Conservation (phyloP, 2,888 invertebrate genomes). For the Drosophila nr. fundita region DNA sequence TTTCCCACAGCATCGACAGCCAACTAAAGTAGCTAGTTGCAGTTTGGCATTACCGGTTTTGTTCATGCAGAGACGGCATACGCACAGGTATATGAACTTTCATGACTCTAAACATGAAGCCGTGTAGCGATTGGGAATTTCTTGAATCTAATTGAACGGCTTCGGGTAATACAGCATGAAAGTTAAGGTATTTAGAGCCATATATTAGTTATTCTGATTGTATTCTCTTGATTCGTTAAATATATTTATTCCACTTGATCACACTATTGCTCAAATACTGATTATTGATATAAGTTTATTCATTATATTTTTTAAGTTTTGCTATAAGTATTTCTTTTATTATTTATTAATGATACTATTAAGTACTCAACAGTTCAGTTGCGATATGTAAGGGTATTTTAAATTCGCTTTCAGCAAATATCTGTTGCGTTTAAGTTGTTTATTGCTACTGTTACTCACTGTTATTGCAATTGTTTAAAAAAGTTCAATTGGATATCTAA, state of each 20-base stretch:
- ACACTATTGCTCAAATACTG: not conserved
- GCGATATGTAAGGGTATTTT: not conserved
- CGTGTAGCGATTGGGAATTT: conserved; percentile 50
- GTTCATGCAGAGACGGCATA: not conserved
- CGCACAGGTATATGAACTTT: conserved; percentile 14
- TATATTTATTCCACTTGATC: no score
- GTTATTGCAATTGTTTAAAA: not conserved
- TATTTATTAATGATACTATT: not conserved
- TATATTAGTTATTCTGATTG: not conserved
- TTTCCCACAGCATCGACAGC: conserved; percentile 8
- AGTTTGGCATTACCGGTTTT: conserved; percentile 53
- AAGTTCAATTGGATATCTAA: not conserved
- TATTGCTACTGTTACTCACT: not conserved
- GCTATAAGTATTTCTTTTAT: not conserved
- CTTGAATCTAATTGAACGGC: not conserved
- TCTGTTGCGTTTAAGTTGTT: not conserved
- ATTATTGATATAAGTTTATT: not conserved
- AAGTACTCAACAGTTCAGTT: not conserved
- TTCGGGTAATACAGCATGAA: not conserved
- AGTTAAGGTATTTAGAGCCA: not conserved
- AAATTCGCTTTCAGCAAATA: not conserved
- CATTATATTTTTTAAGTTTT: not conserved
- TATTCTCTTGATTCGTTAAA: not conserved
- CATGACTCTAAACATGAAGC: conserved; percentile 10
- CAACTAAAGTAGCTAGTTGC: conserved; percentile 2